Evolutionary conservation across 2,113 vertebrate genomes (phyloP).

Genomic region (Piaya cayana): DNA sequence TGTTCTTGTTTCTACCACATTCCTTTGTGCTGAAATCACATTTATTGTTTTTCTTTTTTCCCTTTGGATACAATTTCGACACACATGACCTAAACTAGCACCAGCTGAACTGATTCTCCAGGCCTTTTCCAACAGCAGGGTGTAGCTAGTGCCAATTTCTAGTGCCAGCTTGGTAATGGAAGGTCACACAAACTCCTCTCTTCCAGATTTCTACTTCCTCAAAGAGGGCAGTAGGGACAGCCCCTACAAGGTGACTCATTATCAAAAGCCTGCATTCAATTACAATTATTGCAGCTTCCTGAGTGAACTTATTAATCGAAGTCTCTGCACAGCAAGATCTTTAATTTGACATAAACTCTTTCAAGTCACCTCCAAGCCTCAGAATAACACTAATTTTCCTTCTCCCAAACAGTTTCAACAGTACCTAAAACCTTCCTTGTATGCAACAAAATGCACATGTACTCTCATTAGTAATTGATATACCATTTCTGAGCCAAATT

Average conservation of each 20-base stretch:
- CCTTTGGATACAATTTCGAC: not conserved
- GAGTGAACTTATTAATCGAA: conserved; percentile 20
- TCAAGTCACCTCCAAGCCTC: conserved; percentile 37
- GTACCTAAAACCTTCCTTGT: not conserved
- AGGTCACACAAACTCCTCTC: not conserved
- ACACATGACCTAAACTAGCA: conserved; percentile 16
- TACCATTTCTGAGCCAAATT: not conserved
- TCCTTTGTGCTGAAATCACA: not conserved
- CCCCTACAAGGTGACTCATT: conserved; percentile 34
- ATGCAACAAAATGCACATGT: not conserved
- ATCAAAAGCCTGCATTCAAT: conserved; percentile 24
- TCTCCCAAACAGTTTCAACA: not conserved
- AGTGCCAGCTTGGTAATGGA: conserved; percentile 35
- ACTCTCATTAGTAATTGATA: not conserved
- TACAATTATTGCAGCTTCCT: conserved; percentile 38
- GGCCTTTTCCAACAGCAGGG: conserved; percentile 41
- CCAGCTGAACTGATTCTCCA: conserved; percentile 14
- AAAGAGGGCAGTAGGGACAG: not conserved
- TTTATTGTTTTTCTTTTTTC: not conserved
- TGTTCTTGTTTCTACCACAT: not conserved
- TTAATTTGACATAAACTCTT: conserved; percentile 40
- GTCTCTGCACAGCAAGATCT: not conserved
- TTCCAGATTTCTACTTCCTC: conserved; percentile 36
- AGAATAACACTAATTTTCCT: conserved; percentile 1
- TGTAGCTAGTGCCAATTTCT: not conserved